Base-by-base conservation (phyloP, 2,113 vertebrate genomes). In the Mionectes macconnelli region DNA sequence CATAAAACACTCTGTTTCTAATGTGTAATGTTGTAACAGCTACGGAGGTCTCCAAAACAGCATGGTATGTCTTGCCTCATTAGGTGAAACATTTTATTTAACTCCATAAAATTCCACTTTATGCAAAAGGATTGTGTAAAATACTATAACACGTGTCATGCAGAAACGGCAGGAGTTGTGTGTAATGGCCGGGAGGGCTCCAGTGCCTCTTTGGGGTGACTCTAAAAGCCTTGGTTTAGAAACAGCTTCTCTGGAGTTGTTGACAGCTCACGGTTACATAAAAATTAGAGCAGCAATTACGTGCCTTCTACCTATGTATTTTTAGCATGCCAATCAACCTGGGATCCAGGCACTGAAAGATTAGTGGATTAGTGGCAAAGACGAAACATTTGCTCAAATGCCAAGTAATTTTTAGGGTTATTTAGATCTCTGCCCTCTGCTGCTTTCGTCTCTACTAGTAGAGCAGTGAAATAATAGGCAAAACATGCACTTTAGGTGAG, bases 371-470 rank as follows among this genome's bases (percentile, higher is more conserved):
- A 90, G 67, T 42, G 24, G 62, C 62, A 44, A 90, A 93, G 67
- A 95, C 28, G 79, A 94, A 93, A 31, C 23, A n/a, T 18, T 95
- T 86, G 18, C 63, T 93, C 56, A 90, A 86, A 86, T 77, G 30
- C 28, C 30, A 50, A 66, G 21, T 42, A 73, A 73, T 85, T 85
- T 63, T 85, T 52, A 50, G 39, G 21, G 57, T 42, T 90, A 35
- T 86, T 93, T 77, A 77, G 55, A 50, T 62, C 33, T 74, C 57
- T 56, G 27, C 42, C 89, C 63, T 35, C 8, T 40, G 24, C 39
- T 85, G 44, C 66, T 87, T 84, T 82, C 9, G 37, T 35, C 35
- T 57, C 24, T 85, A 8, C 19, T 62, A 35, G 22, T 24, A 67
- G 47, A 24, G 11, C 52, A 50, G 13, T 89, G 81, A 84, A 60